Conservation (phyloP, 2,797 vertebrate species). For the Taeniopygia guttata region DNA sequence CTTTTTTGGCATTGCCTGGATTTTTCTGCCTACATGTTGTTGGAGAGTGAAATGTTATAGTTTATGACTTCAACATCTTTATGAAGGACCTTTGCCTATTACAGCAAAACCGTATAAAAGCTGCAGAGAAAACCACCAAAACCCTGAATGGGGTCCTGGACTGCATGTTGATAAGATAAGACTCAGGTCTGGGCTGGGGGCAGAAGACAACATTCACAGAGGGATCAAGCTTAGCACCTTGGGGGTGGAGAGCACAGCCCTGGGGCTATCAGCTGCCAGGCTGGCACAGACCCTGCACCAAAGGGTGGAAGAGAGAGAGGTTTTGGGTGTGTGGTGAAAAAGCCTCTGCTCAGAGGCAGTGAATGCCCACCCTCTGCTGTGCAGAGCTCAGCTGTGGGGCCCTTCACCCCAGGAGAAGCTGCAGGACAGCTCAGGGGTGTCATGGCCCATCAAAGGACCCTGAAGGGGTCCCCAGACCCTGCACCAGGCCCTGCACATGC, state of each 20-base stretch:
- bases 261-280: background rate
- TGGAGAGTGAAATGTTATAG: background rate
- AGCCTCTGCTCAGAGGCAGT: background rate
- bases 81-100: background rate
- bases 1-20: background rate
- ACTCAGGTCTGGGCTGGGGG: background rate
- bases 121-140: background rate
- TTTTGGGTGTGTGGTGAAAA: background rate
- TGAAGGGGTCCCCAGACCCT: background rate
- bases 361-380: background rate
- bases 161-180: background rate
- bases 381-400: background rate
- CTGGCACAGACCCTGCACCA: background rate
- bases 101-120: background rate
- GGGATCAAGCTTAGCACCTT: background rate
- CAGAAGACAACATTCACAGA: background rate
- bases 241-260: background rate
- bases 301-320: background rate
- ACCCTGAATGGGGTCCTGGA: background rate
- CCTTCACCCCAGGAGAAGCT: background rate
- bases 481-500: background rate
- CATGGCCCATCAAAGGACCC: background rate
- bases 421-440: background rate
- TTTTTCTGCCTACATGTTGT: background rate
- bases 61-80: background rate